A percentile compares a stretch with the other conserved stretches of the same genome.
Conservation (phyloP, 2,888 invertebrate species). For the Cataglyphis cursor region DNA sequence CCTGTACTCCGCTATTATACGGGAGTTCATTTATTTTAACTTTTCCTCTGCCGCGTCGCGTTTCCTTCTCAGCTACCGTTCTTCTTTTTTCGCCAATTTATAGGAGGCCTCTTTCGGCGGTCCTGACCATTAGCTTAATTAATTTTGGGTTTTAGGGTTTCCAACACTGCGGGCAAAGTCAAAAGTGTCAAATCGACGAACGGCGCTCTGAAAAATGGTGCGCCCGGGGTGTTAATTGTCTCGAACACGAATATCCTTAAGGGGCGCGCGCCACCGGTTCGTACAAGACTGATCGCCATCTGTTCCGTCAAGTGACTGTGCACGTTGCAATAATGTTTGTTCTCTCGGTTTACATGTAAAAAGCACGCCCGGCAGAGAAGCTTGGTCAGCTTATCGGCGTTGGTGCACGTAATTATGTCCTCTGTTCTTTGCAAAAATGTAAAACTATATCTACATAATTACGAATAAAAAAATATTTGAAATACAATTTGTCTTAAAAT, state of each 20-base stretch:
- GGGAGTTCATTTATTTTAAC: conserved; percentile 64
- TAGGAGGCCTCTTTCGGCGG: conserved; percentile 54
- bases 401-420: conserved; percentile 35
- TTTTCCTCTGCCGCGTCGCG: conserved; percentile 59
- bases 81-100: conserved; percentile 62
- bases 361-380: conserved; percentile 54
- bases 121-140: conserved; percentile 73
- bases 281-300: conserved; percentile 73
- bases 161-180: conserved; percentile 47
- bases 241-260: conserved; percentile 73
- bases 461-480: neutral
- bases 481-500: conserved; percentile 8
- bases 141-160: conserved; percentile 71
- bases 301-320: conserved; percentile 71
- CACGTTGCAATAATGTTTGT: conserved; percentile 70
- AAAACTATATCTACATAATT: conserved; percentile 15
- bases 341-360: conserved; percentile 64
- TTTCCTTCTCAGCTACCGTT: conserved; percentile 65
- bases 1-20: conserved; percentile 52
- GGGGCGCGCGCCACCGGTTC: conserved; percentile 71
- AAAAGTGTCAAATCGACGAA: conserved; percentile 73
- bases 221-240: conserved; percentile 76
- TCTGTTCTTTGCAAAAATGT: conserved; percentile 11
- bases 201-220: conserved; percentile 74
- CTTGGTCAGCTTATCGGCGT: conserved; percentile 46